A percentile compares a stretch with the other conserved stretches of the same genome.
Conservation (phyloP, 2,888 invertebrate species). For the Drosophila mercatorum region DNA sequence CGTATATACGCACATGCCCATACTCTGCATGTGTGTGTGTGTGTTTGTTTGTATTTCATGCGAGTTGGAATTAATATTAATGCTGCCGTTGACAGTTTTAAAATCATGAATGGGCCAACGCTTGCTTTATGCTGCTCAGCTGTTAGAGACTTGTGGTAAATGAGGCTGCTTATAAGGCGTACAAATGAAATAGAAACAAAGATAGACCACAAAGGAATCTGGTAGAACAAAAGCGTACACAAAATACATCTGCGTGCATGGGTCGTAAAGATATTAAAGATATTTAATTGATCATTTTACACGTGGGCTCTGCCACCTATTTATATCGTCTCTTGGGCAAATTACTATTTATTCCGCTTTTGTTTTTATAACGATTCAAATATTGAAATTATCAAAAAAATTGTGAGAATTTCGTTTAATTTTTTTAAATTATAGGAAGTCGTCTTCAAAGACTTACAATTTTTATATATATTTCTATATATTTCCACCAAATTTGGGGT, state of each 20-base stretch:
- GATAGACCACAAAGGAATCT: conserved; percentile 4
- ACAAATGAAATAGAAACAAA: conserved; percentile 17
- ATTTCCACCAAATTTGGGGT: no score
- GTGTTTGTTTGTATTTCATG: conserved; percentile 14
- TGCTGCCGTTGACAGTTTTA: conserved; percentile 73
- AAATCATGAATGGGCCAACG: conserved; percentile 66
- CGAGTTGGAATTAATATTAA: conserved; percentile 64
- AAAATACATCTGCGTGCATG: background rate
- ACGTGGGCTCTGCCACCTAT: conserved; percentile 23
- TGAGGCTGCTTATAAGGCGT: conserved; percentile 31
- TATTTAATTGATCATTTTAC: conserved; percentile 21
- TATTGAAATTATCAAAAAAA: background rate
- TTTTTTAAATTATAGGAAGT: background rate
- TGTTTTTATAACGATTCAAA: background rate
- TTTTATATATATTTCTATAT: background rate
- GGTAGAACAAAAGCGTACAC: conserved; percentile 17
- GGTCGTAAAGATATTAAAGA: conserved; percentile 13
- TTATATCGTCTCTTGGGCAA: conserved; percentile 10
- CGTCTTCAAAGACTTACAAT: background rate
- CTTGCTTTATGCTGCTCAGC: conserved; percentile 21
- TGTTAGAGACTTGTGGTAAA: conserved; percentile 15
- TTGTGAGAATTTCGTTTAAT: background rate
- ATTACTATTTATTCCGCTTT: background rate
- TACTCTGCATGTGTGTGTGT: background rate
- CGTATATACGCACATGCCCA: conserved; percentile 55